These are phyloP conservation scores for Platysteira castanea DNA, from an alignment of 2,113 vertebrate genomes.

Conservation along the genomic window DNA sequence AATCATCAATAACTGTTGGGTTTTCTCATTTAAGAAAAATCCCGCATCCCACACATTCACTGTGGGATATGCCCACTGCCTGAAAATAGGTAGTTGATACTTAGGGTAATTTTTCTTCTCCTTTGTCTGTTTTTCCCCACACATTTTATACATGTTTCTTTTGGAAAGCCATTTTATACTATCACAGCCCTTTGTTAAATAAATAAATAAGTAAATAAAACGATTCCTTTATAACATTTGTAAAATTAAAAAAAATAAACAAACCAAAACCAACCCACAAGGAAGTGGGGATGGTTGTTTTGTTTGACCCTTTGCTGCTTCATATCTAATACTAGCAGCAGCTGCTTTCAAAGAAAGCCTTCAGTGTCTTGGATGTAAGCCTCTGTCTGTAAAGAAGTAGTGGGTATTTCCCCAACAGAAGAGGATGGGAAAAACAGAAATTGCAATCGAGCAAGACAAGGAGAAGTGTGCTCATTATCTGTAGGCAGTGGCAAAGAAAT, in stretches of 20 bases:
- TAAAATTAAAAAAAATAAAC: neutral
- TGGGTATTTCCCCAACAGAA: neutral
- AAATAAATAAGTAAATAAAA: neutral
- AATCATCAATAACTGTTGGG: neutral
- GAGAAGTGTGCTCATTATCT: neutral
- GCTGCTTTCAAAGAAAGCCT: neutral
- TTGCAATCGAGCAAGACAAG: neutral
- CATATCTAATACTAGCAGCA: neutral
- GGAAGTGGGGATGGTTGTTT: neutral
- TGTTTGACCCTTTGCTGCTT: neutral
- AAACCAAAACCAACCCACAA: no score
- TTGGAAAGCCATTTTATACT: neutral
- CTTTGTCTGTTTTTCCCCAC: neutral
- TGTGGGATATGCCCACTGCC: neutral
- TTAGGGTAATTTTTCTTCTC: neutral
- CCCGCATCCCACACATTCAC: neutral
- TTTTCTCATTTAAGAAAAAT: neutral
- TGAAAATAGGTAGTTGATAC: neutral
- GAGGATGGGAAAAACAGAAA: neutral
- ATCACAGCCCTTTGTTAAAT: neutral
- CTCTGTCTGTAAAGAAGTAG: neutral
- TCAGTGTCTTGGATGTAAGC: neutral
- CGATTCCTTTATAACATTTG: neutral
- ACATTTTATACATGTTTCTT: neutral
- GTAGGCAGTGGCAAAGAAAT: neutral